phyloP scores from a whole-genome alignment of 2,888 invertebrate genomes.

The Criorhina ranunculi region DNA sequence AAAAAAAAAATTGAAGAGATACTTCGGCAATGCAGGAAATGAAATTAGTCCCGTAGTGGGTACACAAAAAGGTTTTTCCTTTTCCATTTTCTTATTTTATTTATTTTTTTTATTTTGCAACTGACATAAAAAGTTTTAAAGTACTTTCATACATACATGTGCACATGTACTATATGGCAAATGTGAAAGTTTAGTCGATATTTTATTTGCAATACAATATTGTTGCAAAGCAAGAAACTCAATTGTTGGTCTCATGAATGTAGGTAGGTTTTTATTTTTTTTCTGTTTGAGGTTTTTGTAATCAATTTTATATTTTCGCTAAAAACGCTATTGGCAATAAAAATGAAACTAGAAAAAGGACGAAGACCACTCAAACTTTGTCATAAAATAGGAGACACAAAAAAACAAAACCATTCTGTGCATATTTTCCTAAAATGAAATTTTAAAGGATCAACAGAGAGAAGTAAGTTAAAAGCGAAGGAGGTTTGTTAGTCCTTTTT shows the following conservation, averaged over 20 bases:
- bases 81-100: too few relatives aligned
- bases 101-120: neutral
- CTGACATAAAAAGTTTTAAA: neutral
- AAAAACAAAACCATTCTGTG: too few relatives aligned
- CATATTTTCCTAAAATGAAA: too few relatives aligned
- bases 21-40: conserved; percentile 40
- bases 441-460: too few relatives aligned
- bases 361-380: too few relatives aligned
- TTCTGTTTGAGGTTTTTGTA: neutral
- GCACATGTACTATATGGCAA: neutral
- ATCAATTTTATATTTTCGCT: too few relatives aligned
- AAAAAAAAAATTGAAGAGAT: conserved; percentile 27
- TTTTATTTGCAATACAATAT: neutral
- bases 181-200: too few relatives aligned
- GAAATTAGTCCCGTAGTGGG: conserved; percentile 39
- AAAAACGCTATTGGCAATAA: too few relatives aligned
- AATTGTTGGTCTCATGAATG: neutral
- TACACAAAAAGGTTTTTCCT: neutral
- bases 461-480: too few relatives aligned
- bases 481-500: too few relatives aligned
- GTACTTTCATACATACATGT: neutral
- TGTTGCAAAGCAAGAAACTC: neutral
- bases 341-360: too few relatives aligned
- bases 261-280: neutral
- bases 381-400: too few relatives aligned